phyloP scores from a whole-genome alignment of 1,140 invertebrate species.

The Neodiprion pinetum region DNA sequence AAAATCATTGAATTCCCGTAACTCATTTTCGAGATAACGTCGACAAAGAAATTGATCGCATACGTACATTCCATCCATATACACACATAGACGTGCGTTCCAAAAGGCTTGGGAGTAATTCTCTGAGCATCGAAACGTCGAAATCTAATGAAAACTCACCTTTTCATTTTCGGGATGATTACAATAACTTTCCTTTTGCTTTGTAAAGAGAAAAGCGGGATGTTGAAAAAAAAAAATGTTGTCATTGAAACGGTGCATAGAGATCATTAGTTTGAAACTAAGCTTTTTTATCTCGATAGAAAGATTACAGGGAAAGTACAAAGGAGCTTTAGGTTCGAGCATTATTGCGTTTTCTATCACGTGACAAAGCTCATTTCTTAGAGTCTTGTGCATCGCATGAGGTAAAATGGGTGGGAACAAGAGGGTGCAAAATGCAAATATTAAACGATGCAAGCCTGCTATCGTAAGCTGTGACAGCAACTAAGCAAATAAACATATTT shows the following conservation, averaged over 20 bases:
- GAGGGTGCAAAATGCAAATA: constrained; percentile 1
- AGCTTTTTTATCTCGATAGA: constrained; percentile 6
- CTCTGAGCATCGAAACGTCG: no score
- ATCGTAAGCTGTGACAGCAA: not conserved
- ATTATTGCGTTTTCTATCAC: no score
- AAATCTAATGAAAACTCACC: no score
- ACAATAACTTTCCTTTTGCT: no score
- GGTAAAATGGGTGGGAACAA: not conserved
- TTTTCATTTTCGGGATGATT: no score
- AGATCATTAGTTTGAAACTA: not conserved
- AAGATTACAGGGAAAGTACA: constrained; percentile 12
- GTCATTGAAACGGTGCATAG: not conserved
- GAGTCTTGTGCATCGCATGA: not conserved
- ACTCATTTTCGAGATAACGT: no score
- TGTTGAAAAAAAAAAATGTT: not conserved
- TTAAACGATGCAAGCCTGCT: not conserved
- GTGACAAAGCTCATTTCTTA: not conserved
- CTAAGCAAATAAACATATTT: not conserved
- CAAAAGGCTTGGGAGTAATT: no score
- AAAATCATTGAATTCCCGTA: no score
- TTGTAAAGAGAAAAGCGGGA: no score
- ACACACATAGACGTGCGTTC: no score
- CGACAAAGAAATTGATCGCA: no score
- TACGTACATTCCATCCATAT: not conserved
- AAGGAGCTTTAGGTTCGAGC: not conserved